Conservation (phyloP, 2,888 invertebrate genomes). For the Xylophagus ater region DNA sequence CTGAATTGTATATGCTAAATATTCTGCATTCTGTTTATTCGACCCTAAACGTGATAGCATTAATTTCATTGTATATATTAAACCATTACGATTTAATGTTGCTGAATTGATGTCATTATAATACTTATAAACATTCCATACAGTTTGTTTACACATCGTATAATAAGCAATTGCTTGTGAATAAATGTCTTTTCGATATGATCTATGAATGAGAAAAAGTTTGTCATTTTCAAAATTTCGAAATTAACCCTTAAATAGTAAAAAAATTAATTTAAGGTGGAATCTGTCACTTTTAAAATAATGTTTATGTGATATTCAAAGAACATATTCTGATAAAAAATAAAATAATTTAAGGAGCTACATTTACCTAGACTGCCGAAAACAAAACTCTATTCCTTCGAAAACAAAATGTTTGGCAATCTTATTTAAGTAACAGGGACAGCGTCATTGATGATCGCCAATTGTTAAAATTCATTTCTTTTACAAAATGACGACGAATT, state of each 20-base stretch:
- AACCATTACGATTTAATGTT: slow-evolving; percentile 21
- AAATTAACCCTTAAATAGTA: neutral
- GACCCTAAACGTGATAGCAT: slow-evolving; percentile 30
- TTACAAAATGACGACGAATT: too few species aligned
- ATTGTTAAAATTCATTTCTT: too few species aligned
- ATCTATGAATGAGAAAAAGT: slow-evolving; percentile 22
- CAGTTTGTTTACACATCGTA: slow-evolving; percentile 29
- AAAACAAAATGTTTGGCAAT: too few species aligned
- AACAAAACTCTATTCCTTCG: too few species aligned
- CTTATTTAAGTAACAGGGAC: too few species aligned
- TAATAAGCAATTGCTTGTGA: slow-evolving; percentile 37
- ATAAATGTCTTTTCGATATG: slow-evolving; percentile 33
- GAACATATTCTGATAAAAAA: too few species aligned
- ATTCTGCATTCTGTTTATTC: slow-evolving; percentile 30
- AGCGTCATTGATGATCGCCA: too few species aligned
- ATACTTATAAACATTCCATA: slow-evolving; percentile 8
- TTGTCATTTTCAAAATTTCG: neutral
- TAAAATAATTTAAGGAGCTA: too few species aligned
- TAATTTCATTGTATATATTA: slow-evolving; percentile 33
- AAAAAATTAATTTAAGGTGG: neutral
- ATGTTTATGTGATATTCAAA: too few species aligned
- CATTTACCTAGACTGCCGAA: too few species aligned
- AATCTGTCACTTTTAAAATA: too few species aligned
- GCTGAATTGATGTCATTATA: neutral
- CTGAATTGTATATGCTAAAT: slow-evolving; percentile 27